These are phyloP conservation scores for Perccottus glenii DNA, from an alignment of 2,113 vertebrate genomes.

Conservation along the genomic window DNA sequence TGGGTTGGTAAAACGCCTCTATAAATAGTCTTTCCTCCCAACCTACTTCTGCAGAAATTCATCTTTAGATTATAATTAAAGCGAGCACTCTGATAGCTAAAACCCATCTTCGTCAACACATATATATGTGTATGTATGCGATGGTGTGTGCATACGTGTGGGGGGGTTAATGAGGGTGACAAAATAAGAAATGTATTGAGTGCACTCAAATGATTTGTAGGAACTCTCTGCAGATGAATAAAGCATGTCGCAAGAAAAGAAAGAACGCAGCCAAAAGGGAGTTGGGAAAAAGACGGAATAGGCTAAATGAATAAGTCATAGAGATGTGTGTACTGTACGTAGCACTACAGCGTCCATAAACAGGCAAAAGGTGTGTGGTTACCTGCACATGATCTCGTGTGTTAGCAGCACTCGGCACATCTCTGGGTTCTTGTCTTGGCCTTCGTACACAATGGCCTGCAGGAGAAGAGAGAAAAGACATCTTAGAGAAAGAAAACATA, in stretches of 20 bases:
- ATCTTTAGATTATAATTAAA: constrained; percentile 87
- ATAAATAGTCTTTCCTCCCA: constrained; percentile 84
- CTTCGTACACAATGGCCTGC: constrained; percentile 96
- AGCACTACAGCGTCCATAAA: no score
- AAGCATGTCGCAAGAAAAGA: constrained; percentile 21
- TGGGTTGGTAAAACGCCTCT: constrained; percentile 78
- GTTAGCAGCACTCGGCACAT: constrained; percentile 99
- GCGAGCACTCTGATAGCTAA: constrained; percentile 69
- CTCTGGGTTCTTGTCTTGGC: constrained; percentile 99
- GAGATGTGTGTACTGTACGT: background rate
- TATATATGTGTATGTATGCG: constrained; percentile 4
- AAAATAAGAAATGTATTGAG: constrained; percentile 46
- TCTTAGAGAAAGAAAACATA: constrained; percentile 4
- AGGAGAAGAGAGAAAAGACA: constrained; percentile 15
- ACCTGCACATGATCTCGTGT: constrained; percentile 99
- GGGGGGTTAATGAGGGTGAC: constrained; percentile 56
- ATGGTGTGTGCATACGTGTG: constrained; percentile 26
- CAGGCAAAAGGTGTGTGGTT: constrained; percentile 42
- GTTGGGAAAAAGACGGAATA: background rate
- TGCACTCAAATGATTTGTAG: constrained; percentile 41
- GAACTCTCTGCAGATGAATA: constrained; percentile 26
- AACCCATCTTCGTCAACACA: constrained; percentile 67
- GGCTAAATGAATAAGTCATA: constrained; percentile 2
- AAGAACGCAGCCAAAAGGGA: background rate
- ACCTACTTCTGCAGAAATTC: constrained; percentile 83